Conservation (phyloP, 2,888 invertebrate species). For the Drosophila pseudotalamancana region DNA sequence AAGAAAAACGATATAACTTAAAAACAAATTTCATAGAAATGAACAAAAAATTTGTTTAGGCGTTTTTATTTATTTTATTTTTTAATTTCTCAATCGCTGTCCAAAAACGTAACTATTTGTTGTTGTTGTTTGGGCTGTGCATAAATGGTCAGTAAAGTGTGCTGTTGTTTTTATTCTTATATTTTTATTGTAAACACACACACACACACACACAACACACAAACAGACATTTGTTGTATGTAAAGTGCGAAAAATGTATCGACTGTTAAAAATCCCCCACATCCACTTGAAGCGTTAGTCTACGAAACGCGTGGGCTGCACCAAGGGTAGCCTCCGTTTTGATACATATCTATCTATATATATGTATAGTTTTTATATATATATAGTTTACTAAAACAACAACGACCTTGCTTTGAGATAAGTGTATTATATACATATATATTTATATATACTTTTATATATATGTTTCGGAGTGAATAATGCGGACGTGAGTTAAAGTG, state of each 20-base stretch:
- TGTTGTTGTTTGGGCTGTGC: slow-evolving; percentile 26
- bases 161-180: slow-evolving; percentile 19
- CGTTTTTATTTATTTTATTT: slow-evolving; percentile 21
- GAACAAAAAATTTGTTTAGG: slow-evolving; percentile 48
- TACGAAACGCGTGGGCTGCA: slow-evolving; percentile 35
- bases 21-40: slow-evolving; percentile 50
- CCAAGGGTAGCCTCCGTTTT: slow-evolving; percentile 42
- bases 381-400: slow-evolving; percentile 17
- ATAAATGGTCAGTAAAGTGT: slow-evolving; percentile 48
- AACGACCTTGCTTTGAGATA: slow-evolving; percentile 65
- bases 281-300: slow-evolving; percentile 36
- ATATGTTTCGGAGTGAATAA: slow-evolving; percentile 5
- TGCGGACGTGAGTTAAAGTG: slow-evolving; percentile 18
- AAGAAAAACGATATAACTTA: slow-evolving; percentile 13
- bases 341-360: slow-evolving; percentile 13
- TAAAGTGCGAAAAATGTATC: slow-evolving; percentile 54
- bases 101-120: slow-evolving; percentile 34
- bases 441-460: not conserved
- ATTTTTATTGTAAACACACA: slow-evolving; percentile 16
- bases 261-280: slow-evolving; percentile 35
- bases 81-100: slow-evolving; percentile 26
- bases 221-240: slow-evolving; percentile 26
- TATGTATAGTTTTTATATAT: not conserved
- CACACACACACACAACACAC: not conserved
- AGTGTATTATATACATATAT: slow-evolving; percentile 19